phyloP scores from a whole-genome alignment of 1,140 invertebrate species.

The Dreissena rostriformis region DNA sequence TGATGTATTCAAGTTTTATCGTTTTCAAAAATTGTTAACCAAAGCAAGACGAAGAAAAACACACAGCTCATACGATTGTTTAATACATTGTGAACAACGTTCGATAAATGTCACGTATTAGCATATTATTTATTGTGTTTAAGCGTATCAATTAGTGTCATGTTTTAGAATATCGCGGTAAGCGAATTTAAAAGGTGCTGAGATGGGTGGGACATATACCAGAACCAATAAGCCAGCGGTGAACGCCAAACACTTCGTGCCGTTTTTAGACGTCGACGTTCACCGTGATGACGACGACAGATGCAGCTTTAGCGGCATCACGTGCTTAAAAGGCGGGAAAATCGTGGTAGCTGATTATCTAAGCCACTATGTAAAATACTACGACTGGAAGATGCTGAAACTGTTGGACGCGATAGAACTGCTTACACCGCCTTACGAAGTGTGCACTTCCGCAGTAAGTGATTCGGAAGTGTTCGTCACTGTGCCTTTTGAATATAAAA shows the following conservation, averaged over 20 bases:
- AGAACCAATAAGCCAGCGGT: constrained; percentile 1
- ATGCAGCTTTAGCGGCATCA: constrained; percentile 50
- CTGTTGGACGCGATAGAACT: constrained; percentile 29
- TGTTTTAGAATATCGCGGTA: too few relatives aligned
- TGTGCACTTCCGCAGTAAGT: constrained; percentile 11
- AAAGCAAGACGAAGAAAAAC: too few relatives aligned
- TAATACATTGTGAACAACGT: too few relatives aligned
- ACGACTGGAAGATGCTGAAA: constrained; percentile 44
- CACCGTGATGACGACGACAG: constrained; percentile 29
- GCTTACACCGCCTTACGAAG: constrained; percentile 35
- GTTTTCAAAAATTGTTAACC: too few relatives aligned
- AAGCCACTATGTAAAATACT: constrained; percentile 44
- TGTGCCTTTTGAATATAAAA: constrained; percentile 37
- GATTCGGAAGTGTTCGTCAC: constrained; percentile 30
- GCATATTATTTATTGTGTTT: too few relatives aligned
- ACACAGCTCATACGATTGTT: too few relatives aligned
- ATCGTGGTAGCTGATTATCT: constrained; percentile 44
- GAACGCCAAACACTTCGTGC: constrained; percentile 9
- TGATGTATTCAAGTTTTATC: too few relatives aligned
- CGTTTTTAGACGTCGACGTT: constrained; percentile 51
- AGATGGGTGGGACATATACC: constrained; percentile 33
- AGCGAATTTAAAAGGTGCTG: not conserved
- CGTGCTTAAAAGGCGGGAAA: constrained; percentile 41
- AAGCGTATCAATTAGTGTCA: too few relatives aligned
- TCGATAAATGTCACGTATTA: too few relatives aligned